Evolutionary conservation across 2,888 invertebrate species (phyloP).

Genomic region (Cheiracanthium punctorium): DNA sequence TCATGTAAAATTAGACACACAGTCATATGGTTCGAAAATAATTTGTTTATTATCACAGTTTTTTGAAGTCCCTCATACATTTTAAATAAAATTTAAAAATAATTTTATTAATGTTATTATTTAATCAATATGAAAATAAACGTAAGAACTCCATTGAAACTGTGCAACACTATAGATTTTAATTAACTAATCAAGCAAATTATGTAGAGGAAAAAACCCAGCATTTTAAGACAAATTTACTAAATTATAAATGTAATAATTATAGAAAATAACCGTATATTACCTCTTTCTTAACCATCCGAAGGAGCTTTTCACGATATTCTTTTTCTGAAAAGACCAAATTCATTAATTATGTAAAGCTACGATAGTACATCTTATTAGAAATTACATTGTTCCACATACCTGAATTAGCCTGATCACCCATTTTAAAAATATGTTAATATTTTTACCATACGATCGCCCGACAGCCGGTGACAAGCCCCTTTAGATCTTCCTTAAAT

Average conservation of each 20-base stretch:
- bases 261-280: background rate
- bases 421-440: slow-evolving; percentile 29
- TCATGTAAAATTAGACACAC: too few species aligned
- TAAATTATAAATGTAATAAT: background rate
- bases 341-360: background rate
- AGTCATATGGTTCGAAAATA: too few species aligned
- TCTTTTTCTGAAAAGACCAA: slow-evolving; percentile 68
- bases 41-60: too few species aligned
- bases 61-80: too few species aligned
- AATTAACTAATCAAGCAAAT: background rate
- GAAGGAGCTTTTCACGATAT: slow-evolving; percentile 71
- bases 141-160: background rate
- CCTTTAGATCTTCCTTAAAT: background rate
- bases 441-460: slow-evolving; percentile 28
- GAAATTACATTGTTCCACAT: background rate
- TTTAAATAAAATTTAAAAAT: too few species aligned
- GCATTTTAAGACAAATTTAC: background rate
- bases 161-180: background rate
- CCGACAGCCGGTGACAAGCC: slow-evolving; percentile 8
- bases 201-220: background rate
- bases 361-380: background rate
- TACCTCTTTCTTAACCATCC: slow-evolving; percentile 72
- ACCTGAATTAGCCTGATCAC: slow-evolving; percentile 52
- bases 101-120: too few species aligned
- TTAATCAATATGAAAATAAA: background rate